Evolutionary conservation across 2,113 vertebrate species (phyloP).

Genomic region (Otocyon megalotis): DNA sequence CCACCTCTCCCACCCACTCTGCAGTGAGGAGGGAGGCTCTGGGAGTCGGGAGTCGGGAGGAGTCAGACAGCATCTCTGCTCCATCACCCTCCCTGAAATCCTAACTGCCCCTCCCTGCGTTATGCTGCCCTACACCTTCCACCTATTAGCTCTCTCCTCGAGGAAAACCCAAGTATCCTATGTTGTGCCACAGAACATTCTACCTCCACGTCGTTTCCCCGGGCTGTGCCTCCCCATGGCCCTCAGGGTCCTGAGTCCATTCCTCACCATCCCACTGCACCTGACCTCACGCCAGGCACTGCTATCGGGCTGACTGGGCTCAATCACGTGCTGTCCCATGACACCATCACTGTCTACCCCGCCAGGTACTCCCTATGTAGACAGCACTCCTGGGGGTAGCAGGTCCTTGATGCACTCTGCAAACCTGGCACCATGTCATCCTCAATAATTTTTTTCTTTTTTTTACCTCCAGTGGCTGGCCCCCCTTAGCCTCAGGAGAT

Average conservation of each 20-base stretch:
- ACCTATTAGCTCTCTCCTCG: not conserved
- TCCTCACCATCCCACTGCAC: not conserved
- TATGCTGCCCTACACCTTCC: not conserved
- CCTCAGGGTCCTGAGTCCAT: not conserved
- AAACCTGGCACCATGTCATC: not conserved
- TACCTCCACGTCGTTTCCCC: fast-evolving
- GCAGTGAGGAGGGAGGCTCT: no score
- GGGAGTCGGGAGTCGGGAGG: no score
- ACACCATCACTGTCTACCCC: not conserved
- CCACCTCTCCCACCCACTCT: not conserved
- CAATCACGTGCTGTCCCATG: not conserved
- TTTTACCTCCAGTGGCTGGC: not conserved
- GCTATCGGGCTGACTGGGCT: not conserved
- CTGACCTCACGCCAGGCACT: not conserved
- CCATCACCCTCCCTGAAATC: not conserved
- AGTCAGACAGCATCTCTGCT: not conserved
- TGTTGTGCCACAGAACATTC: not conserved
- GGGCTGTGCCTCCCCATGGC: not conserved
- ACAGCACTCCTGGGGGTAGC: not conserved
- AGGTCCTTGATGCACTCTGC: not conserved
- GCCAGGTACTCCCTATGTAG: not conserved
- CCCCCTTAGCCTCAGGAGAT: not conserved
- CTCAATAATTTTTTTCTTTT: not conserved
- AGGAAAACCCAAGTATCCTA: not conserved
- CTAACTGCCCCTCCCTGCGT: not conserved